These are phyloP conservation scores for Porites cylindrica DNA, from an alignment of 92 coral and sea anemone species.

Conservation along the genomic window DNA sequence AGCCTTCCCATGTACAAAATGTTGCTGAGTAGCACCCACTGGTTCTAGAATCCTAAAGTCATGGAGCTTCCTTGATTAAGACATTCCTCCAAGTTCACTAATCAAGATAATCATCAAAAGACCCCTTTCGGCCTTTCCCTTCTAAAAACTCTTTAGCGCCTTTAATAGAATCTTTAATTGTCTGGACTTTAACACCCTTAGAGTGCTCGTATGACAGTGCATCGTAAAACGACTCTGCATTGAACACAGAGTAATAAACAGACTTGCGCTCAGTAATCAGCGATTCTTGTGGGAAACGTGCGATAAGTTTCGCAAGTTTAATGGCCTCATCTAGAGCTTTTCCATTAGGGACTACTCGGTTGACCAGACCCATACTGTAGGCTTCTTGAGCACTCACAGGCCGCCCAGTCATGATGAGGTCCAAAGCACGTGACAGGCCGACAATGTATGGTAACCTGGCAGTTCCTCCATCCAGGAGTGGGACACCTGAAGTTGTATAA, in stretches of 20 bases:
- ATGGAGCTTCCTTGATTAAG: background rate
- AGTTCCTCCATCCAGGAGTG: constrained; percentile 94
- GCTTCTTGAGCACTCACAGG: constrained; percentile 91
- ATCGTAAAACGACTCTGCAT: constrained; percentile 86
- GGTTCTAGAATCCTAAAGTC: background rate
- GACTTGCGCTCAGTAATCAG: constrained; percentile 85
- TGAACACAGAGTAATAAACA: constrained; percentile 79
- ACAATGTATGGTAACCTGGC: constrained; percentile 83
- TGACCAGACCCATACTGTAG: constrained; percentile 78
- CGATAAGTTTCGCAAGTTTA: constrained; percentile 70
- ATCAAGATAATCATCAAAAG: constrained; percentile 77
- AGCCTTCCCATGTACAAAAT: no score
- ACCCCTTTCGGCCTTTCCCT: constrained; percentile 91
- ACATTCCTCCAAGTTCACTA: background rate
- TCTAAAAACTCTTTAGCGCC: constrained; percentile 82
- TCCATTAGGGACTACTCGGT: constrained; percentile 88
- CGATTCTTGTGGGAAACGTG: constrained; percentile 79
- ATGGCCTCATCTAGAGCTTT: constrained; percentile 77
- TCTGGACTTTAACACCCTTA: constrained; percentile 71
- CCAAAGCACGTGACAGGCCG: constrained; percentile 93
- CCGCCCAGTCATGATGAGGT: constrained; percentile 91
- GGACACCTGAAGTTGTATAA: constrained; percentile 67
- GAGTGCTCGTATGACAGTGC: constrained; percentile 84
- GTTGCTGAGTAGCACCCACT: no score
- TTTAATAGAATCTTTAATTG: constrained; percentile 69